Conservation (phyloP, 2,888 invertebrate species). For the Drosophila kokeensis region DNA sequence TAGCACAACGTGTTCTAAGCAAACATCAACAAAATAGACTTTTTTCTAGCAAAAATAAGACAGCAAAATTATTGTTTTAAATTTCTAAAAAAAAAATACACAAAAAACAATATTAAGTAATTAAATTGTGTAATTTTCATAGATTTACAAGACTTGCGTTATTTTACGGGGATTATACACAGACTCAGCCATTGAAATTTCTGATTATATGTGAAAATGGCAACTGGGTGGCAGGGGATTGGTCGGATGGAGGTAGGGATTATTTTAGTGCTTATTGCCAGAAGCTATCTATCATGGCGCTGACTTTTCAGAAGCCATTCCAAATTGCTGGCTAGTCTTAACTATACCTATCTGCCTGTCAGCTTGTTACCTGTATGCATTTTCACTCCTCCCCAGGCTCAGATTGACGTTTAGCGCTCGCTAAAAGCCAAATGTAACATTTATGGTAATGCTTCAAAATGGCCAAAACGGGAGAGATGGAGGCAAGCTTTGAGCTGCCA, state of each 20-base stretch:
- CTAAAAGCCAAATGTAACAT: constrained; percentile 75
- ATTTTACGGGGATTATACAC: not conserved
- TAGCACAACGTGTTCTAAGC: constrained; percentile 2
- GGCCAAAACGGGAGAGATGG: constrained; percentile 27
- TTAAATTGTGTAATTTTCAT: not conserved
- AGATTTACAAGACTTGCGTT: not conserved
- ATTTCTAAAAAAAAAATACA: not conserved
- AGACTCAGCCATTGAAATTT: not conserved
- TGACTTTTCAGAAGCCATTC: constrained; percentile 64
- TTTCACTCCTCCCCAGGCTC: not conserved
- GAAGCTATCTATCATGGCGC: constrained; percentile 41
- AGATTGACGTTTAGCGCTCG: constrained; percentile 16
- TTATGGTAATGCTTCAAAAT: constrained; percentile 72
- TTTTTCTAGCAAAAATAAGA: not conserved
- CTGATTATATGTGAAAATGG: constrained; percentile 1
- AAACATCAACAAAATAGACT: not conserved
- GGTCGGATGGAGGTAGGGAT: not conserved
- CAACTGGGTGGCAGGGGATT: not conserved
- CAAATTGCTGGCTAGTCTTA: constrained; percentile 72
- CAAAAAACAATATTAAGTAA: not conserved
- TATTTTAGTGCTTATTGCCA: constrained; percentile 18
- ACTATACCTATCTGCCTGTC: constrained; percentile 7
- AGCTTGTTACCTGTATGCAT: not conserved
- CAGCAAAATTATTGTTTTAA: not conserved
- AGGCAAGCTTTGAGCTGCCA: constrained; percentile 2